Evolutionary conservation across 2,113 vertebrate species (phyloP), one percentile per base, ranked within the genome.

Genomic region (Chlorodrepanis virens): DNA sequence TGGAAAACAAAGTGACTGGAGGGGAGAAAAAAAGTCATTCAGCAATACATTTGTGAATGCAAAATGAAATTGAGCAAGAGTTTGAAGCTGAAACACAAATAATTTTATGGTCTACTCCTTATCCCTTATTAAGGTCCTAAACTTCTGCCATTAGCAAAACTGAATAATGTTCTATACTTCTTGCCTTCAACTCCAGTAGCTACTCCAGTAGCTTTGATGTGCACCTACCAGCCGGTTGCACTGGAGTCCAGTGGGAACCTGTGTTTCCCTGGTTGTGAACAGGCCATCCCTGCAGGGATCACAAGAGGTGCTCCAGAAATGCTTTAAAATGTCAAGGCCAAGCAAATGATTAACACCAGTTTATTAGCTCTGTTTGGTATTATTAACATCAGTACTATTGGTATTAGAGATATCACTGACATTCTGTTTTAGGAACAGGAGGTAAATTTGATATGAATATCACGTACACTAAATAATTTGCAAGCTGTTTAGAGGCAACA

Each of bases 391-490:
- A 27, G 40, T 71, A 45, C 16, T 67, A 29, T 71, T 67, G 45
- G 5, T 74, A 63, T 89, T 45, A 77, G 13, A 27, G 25, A 47
- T 71, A 63, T n/a, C 6, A 47, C 2, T 56, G 77, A 23, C 33
- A 83, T 24, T 29, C 16, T 31, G 14, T 29, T 81, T 83, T 52
- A 74, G 39, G 82, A 94, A 27, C 12, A 23, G 56, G 44, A 90
- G 35, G 42, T 39, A 70, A 63, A 76, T 80, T 57, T 93, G 10
- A 10, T 53, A 17, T 64, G 40, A 87, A 47, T 80, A 31, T 52
- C 74, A 50, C 90, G 67, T 93, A 63, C 53, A 83, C 89, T 89
- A 95, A 94, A 96, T 80, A 94, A 71, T 75, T 42, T 95, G 74
- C 84, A 91, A 70, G 64, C 64, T 93, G 27, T 92, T 94, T 92